Conservation (phyloP, 1,140 invertebrate genomes). For the Ceratina calcarata region DNA sequence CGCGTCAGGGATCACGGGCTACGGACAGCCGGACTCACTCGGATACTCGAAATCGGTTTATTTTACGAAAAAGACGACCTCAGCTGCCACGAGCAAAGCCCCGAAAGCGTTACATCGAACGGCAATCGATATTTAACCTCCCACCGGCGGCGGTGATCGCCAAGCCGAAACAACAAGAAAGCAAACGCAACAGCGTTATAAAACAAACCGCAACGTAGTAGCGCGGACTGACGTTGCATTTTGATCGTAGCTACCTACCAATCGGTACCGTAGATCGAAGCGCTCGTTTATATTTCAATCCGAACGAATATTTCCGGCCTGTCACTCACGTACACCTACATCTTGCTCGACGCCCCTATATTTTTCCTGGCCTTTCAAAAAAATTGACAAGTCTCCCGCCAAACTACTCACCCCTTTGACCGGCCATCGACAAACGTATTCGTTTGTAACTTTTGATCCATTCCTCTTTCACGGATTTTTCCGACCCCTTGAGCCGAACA, state of each 20-base stretch:
- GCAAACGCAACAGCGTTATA: slow-evolving; percentile 29
- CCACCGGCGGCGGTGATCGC: neutral
- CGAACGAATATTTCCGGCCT: neutral
- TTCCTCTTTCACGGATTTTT: neutral
- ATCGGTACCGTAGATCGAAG: neutral
- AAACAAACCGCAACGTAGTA: slow-evolving; percentile 28
- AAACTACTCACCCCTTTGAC: neutral
- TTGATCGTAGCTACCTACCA: slow-evolving; percentile 2
- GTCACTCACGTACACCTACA: neutral
- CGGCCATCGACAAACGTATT: neutral
- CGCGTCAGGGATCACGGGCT: slow-evolving; percentile 21
- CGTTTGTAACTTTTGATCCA: no score
- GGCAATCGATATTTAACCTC: slow-evolving; percentile 40
- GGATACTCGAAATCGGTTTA: slow-evolving; percentile 24
- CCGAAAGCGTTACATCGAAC: slow-evolving; percentile 10
- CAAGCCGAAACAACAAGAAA: slow-evolving; percentile 20
- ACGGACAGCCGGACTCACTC: neutral
- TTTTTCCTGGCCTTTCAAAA: neutral
- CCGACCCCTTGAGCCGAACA: no score
- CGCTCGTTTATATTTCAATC: slow-evolving; percentile 34
- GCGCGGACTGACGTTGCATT: slow-evolving; percentile 33
- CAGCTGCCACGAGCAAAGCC: slow-evolving; percentile 14
- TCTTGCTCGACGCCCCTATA: neutral
- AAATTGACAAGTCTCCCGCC: neutral
- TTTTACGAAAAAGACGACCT: slow-evolving; percentile 19